Percentiles rank a stretch among this genome's conserved stretches.
Evolutionary conservation across 2,797 vertebrate genomes (phyloP).

Genomic region (Cichlasoma orientale): DNA sequence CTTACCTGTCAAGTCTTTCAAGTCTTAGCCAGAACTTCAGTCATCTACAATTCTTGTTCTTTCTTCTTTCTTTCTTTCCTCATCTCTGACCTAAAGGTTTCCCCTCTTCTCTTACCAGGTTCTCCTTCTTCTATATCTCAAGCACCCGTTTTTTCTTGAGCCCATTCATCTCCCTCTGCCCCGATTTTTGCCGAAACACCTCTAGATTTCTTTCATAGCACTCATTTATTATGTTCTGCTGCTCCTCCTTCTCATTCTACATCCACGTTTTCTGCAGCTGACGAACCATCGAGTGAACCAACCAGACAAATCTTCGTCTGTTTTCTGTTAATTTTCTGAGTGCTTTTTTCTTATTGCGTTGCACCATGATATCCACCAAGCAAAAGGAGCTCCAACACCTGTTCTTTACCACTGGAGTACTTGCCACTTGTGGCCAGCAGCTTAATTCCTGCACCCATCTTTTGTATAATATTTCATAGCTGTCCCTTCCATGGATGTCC

Average conservation of each 20-base stretch:
- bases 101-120: constrained; percentile 19
- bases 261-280: constrained; percentile 35
- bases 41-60: constrained; percentile 53
- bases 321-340: constrained; percentile 50
- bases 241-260: constrained; percentile 31
- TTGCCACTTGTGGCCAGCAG: constrained; percentile 59
- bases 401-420: constrained; percentile 59
- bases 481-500: constrained; percentile 57
- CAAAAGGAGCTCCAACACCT: constrained; percentile 53
- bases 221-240: constrained; percentile 40
- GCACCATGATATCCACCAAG: constrained; percentile 52
- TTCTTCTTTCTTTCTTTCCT: constrained; percentile 42
- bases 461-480: constrained; percentile 51
- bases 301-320: constrained; percentile 50
- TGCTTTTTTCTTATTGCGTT: constrained; percentile 26
- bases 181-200: constrained; percentile 27
- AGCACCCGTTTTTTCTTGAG: constrained; percentile 34
- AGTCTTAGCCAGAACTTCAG: constrained; percentile 2
- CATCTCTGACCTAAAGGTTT: constrained; percentile 16
- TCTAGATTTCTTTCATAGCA: constrained; percentile 50
- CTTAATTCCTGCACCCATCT: constrained; percentile 39
- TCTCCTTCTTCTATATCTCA: constrained; percentile 36
- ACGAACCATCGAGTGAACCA: no score
- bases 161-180: constrained; percentile 35
- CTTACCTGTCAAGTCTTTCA: constrained; percentile 18